Base-by-base conservation (phyloP, 1,140 invertebrate species). In the Brachionus plicatilis region DNA sequence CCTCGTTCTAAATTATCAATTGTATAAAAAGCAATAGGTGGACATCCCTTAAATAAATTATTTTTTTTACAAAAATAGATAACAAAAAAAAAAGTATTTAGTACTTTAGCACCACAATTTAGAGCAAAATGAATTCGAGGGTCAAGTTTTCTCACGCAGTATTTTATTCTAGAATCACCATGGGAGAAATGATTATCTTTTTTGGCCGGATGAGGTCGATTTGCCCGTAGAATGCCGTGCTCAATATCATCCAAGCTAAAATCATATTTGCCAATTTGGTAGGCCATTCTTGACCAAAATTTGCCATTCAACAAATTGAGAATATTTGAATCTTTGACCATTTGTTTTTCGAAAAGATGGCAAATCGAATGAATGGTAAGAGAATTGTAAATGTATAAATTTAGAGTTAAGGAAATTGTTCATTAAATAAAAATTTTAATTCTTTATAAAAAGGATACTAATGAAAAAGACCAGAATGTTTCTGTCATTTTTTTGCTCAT, bases 111-210 rank as follows among this genome's bases (percentile, higher is more conserved):
- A 50, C 90, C 90, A 87, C 89, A 90, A 24, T 89, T 88, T 9
- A 90, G 86, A 50, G 89, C 90, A 88, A 90, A 90, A 86, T 90
- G 90, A 76, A 90, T 88, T 56, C 90, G 85, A 3, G 90, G 89
- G 85, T 90, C 90, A 27, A 89, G 76, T 43, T 85, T 85, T 53
- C 87, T 85, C 14, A 88, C 75, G 6, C 86, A 84, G 86, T 87
- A 90, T 83, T 87, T 87, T 41, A 88, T 24, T 76, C 89, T 86
- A 0, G 87, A 86, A 85, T 90, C 89, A 47, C 87, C 85, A 24
- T 85, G 33, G 33, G 85, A 85, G 83, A 90, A 89, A 68, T 86
- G 87, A 8, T 85, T 87, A n/a, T 86, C 84, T 14, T 86, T 87
- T 20, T 88, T 88, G 11, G 88, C 87, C 11, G 90, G 89, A 85